Conservation (phyloP, 2,113 vertebrate genomes). For the Spilogale gracilis region DNA sequence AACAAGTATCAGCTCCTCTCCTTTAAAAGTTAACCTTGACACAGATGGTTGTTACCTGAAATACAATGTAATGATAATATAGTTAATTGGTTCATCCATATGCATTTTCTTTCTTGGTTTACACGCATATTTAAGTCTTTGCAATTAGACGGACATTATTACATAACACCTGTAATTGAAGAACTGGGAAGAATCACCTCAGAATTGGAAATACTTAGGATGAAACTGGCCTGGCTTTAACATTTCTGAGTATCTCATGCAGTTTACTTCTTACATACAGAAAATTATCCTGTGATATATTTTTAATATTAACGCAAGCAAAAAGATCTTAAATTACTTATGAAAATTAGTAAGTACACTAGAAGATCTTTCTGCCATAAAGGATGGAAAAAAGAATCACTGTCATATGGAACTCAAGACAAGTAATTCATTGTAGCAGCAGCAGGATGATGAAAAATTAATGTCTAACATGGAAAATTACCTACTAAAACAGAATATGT, state of each 20-base stretch:
- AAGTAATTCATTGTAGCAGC: slow-evolving; percentile 53
- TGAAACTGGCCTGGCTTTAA: slow-evolving; percentile 71
- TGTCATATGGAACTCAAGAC: slow-evolving; percentile 55
- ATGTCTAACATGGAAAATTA: slow-evolving; percentile 57
- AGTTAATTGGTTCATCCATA: neutral
- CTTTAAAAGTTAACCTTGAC: neutral
- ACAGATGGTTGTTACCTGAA: slow-evolving; percentile 64
- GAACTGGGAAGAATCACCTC: slow-evolving; percentile 61
- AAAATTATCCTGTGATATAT: slow-evolving; percentile 28
- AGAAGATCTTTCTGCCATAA: slow-evolving; percentile 15
- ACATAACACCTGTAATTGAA: slow-evolving; percentile 75
- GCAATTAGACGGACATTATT: slow-evolving; percentile 81
- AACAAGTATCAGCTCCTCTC: slow-evolving; percentile 8
- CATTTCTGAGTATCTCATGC: slow-evolving; percentile 71
- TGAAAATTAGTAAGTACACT: slow-evolving; percentile 51
- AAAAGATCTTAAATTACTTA: slow-evolving; percentile 45
- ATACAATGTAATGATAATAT: slow-evolving; percentile 58
- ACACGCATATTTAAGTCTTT: slow-evolving; percentile 68
- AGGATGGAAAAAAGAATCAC: slow-evolving; percentile 25
- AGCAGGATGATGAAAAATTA: slow-evolving; percentile 51
- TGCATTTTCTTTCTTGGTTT: slow-evolving; percentile 44
- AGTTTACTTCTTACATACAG: neutral
- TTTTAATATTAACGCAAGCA: slow-evolving; percentile 2
- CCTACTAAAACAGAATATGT: slow-evolving; percentile 2
- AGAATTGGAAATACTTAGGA: slow-evolving; percentile 78